Percentiles rank a stretch among this genome's conserved stretches.
These are phyloP conservation scores for Apostichopus leukothele DNA, from an alignment of 53 echinoderm and acorn worm genomes.

Conservation along the genomic window DNA sequence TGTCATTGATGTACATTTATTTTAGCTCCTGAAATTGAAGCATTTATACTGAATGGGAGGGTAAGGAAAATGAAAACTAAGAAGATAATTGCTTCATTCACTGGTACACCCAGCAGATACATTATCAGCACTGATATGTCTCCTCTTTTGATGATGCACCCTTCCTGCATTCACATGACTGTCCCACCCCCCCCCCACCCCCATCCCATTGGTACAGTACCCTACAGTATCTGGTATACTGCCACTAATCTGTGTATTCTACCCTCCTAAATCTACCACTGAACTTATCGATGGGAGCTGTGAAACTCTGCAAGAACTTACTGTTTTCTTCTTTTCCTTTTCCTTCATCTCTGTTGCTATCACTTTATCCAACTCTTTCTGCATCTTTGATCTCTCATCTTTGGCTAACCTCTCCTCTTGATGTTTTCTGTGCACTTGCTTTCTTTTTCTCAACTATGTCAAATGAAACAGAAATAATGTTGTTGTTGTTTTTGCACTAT, in stretches of 20 bases:
- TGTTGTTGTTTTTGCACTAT: too few species aligned
- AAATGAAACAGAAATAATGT: neutral
- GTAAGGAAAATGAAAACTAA: too few species aligned
- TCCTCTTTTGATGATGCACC: neutral
- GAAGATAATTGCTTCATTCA: too few species aligned
- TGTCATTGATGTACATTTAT: too few species aligned
- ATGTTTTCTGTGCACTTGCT: slow-evolving; percentile 11
- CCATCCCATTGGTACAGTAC: neutral
- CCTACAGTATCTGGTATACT: neutral
- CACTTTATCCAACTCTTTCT: slow-evolving; percentile 58
- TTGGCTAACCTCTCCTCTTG: slow-evolving; percentile 41
- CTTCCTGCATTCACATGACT: neutral
- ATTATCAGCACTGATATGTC: neutral
- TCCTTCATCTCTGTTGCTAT: slow-evolving; percentile 61
- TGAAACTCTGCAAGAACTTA: slow-evolving; percentile 26
- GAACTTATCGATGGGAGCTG: neutral
- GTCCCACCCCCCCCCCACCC: neutral
- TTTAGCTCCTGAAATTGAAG: too few species aligned
- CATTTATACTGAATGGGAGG: too few species aligned
- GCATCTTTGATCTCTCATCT: slow-evolving; percentile 44
- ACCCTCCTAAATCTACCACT: too few species aligned
- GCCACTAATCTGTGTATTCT: neutral
- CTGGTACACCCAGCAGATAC: too few species aligned
- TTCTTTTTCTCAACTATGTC: slow-evolving; percentile 13
- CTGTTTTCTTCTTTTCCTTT: slow-evolving; percentile 70